Percentiles rank a stretch among this genome's conserved stretches.
Conservation (phyloP, 2,888 invertebrate species). For the Kryphioiulus occultus region DNA sequence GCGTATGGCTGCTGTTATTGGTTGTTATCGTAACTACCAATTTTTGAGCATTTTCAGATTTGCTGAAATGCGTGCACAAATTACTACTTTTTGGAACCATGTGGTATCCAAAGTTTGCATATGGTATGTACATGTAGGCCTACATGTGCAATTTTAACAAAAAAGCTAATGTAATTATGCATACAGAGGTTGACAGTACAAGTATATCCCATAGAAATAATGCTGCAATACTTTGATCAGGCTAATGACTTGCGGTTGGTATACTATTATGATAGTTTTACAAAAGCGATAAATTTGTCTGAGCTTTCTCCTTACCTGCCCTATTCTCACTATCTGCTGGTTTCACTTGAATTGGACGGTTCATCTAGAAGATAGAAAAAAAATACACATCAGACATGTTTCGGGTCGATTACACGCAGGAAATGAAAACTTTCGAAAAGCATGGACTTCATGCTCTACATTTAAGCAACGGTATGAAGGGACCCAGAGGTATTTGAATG, state of each 20-base stretch:
- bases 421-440: background rate
- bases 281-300: background rate
- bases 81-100: too few species aligned
- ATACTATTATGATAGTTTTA: background rate
- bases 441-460: background rate
- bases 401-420: background rate
- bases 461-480: background rate
- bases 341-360: conserved; percentile 99
- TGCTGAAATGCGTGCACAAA: background rate
- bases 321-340: conserved; percentile 99
- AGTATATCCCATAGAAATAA: background rate
- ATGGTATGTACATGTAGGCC: background rate
- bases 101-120: background rate
- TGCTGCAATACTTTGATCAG: background rate
- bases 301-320: conserved; percentile 72
- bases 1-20: background rate
- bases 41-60: background rate
- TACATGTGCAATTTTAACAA: background rate
- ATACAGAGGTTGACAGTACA: background rate
- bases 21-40: background rate
- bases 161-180: background rate
- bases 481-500: background rate
- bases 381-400: background rate
- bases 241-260: conserved; percentile 1
- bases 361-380: conserved; percentile 83